Evolutionary conservation across 2,113 vertebrate genomes (phyloP), one percentile per base, ranked within the genome.

Genomic region (Catharus bicknelli): DNA sequence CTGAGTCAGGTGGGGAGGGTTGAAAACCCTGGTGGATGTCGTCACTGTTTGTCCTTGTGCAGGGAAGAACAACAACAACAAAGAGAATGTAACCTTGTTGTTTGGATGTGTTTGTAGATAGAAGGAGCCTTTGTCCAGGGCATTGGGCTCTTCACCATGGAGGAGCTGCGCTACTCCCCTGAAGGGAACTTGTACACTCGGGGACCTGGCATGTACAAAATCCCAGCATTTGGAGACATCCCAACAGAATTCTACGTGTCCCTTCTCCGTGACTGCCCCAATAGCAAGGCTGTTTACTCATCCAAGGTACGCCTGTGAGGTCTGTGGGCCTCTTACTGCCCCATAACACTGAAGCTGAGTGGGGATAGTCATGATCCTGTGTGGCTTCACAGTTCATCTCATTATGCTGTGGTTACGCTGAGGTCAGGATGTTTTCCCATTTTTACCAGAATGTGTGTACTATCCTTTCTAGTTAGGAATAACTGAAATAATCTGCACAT

Each of bases 131-230:
- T 99, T 95, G 97, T 99, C 77, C 99, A 99, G 97, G 99, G 99
- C 43, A 91, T 99, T 43, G 99, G 99, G 43, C 98, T 99, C 86
- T 99, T 99, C 95, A 99, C 99, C 16, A 93, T 99, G 95, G 99
- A 99, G 96, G 98, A 99, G 94, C 95, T 99, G 19, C 98, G 98
- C 45, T 99, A 99, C 61, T 99, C 99, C 5, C 98, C 99, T 0
- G 93, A 98, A 26, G 99, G 99, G 1, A 97, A 96, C 83, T 95
- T 99, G 70, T 98, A 98, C 54, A 99, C 98, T 9, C 98, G 98
- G 2, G 99, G 99, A n/a, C 99, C 99, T 16, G 98, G 99, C 29
- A 98, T 98, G 90, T 99, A 99, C 93, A 99, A 99, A 97, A 99
- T 99, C 77, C 99, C 99, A 0, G 98, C 98, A 0, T 99, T 99